phyloP scores from a whole-genome alignment of 2,113 vertebrate genomes.

The Corydoras maculifer region DNA sequence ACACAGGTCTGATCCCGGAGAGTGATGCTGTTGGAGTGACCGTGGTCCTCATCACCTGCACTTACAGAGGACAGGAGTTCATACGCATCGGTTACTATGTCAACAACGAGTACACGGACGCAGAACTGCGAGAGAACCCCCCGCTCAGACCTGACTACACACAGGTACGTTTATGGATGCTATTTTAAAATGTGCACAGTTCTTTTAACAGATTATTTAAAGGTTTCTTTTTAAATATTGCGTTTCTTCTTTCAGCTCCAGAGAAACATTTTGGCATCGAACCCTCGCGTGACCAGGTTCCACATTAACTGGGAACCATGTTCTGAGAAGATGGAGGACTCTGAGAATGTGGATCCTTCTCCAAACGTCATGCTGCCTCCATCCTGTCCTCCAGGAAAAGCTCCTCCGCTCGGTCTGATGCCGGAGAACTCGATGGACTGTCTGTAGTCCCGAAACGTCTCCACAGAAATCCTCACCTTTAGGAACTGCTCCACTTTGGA shows the following conservation, averaged over 20 bases:
- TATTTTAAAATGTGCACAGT: neutral
- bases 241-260: slow-evolving; percentile 66
- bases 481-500: neutral
- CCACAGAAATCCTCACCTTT: slow-evolving; percentile 10
- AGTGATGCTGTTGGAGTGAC: slow-evolving; percentile 87
- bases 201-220: neutral
- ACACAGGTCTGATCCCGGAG: slow-evolving; percentile 80
- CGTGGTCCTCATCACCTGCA: slow-evolving; percentile 86
- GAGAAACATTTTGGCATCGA: slow-evolving; percentile 84
- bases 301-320: slow-evolving; percentile 89
- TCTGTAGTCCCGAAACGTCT: slow-evolving; percentile 52
- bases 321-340: slow-evolving; percentile 74
- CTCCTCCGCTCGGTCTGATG: slow-evolving; percentile 67
- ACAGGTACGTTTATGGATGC: slow-evolving; percentile 62
- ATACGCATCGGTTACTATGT: slow-evolving; percentile 90
- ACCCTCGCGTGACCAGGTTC: slow-evolving; percentile 85
- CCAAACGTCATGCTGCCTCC: slow-evolving; percentile 71
- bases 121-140: slow-evolving; percentile 82
- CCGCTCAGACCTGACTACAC: slow-evolving; percentile 80
- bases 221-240: neutral
- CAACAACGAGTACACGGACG: slow-evolving; percentile 85
- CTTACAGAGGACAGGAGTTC: slow-evolving; percentile 84
- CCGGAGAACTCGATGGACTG: slow-evolving; percentile 92
- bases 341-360: slow-evolving; percentile 77
- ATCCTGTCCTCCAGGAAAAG: slow-evolving; percentile 71